Percentiles rank a stretch among this genome's conserved stretches.
Conservation (phyloP, 2,113 vertebrate genomes). For the Crotalus tigris region DNA sequence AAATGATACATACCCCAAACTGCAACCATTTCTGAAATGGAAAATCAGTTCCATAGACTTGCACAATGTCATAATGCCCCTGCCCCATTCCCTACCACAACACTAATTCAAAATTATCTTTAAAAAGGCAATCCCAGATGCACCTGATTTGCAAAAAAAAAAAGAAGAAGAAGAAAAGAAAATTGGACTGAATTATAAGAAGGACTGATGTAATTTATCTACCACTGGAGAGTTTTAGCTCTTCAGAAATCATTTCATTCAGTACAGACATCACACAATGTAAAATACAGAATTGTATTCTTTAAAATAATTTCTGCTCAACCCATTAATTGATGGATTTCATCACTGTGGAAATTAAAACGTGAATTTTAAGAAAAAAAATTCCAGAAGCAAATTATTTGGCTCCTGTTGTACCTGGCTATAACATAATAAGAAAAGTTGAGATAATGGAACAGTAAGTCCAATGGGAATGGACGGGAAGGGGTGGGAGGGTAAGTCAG, state of each 20-base stretch:
- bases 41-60: neutral
- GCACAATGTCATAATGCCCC: neutral
- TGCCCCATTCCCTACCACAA: neutral
- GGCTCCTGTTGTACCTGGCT: neutral
- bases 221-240: neutral
- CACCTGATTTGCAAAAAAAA: neutral
- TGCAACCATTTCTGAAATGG: neutral
- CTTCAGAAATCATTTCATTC: neutral
- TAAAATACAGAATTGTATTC: constrained; percentile 25
- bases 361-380: constrained; percentile 19
- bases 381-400: constrained; percentile 20
- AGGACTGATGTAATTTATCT: neutral
- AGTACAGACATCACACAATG: constrained; percentile 15
- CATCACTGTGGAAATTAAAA: neutral
- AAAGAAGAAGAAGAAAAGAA: neutral
- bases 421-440: neutral
- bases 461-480: constrained; percentile 6
- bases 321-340: constrained; percentile 28
- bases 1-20: neutral
- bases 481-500: neutral
- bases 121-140: neutral
- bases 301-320: constrained; percentile 15
- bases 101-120: neutral
- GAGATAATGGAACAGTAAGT: neutral
- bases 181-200: neutral